Base-by-base conservation (phyloP, 2,888 invertebrate species). In the Melinaea marsaeus region DNA sequence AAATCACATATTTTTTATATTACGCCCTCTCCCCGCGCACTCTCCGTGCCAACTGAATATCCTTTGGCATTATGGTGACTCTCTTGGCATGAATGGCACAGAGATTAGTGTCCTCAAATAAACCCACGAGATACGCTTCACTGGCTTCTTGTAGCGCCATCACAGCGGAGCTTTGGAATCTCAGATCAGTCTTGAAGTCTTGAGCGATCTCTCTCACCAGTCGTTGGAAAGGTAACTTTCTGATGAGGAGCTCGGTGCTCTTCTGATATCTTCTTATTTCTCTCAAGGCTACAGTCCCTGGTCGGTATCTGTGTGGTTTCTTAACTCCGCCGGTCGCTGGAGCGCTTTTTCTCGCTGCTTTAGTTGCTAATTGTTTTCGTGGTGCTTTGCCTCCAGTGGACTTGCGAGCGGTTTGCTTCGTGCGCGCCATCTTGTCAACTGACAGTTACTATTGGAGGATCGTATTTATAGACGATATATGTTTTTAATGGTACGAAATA, bases 91-190 rank as follows among this genome's bases (percentile, higher is more conserved):
- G 95, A 71, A 95, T 95, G 47, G 95, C 95, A 79, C 95, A 95
- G 73, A 95, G 83, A 79, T 95, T 95, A 35, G 95, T 95, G 74
- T 95, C 95, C 78, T 95, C 95, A 76, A 95, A 95, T 0, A 95
- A 83, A 9, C 94, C 94, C 13, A 94, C 94, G 37, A 94, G 77
- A 74, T 94, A 91, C 70, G 92, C 91, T 77, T 94, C 88, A 73
- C 93, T 90, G 0, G 92, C 92, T 70, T 92, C 92, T 71, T 94
- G 94, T 34, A 94, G 83, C 61, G 94, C 94, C 86, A 93, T 92
- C 4, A 94, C 93, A 3, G 94, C 94, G 0, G 94, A 93, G 71
- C 93, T 93, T 79, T 95, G 94, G 80, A 95, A 95, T 47, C 94
- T 81, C 9, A 95, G 80, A 73, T 94, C 94, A 0, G 93, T 92